Conservation (phyloP, 1,140 invertebrate genomes). For the Drosophila ambigua region DNA sequence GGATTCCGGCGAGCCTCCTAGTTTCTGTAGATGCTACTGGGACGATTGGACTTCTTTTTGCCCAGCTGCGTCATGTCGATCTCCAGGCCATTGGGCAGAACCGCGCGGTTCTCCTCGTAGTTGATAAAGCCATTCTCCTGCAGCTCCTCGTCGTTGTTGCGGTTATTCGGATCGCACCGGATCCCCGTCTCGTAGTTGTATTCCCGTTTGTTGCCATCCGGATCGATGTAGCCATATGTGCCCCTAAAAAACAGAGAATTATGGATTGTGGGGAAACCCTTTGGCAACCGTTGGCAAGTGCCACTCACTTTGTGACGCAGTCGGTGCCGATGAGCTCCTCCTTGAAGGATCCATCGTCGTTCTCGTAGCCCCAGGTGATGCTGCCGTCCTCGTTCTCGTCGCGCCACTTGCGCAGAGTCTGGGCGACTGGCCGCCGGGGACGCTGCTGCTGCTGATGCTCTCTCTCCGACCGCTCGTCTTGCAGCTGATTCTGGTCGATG, state of each 20-base stretch:
- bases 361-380: constrained; percentile 94
- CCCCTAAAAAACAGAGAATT: constrained; percentile 84
- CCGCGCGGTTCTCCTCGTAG: constrained; percentile 89
- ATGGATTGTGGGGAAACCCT: neutral
- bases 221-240: constrained; percentile 93
- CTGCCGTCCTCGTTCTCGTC: constrained; percentile 92
- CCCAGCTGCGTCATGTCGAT: constrained; percentile 89
- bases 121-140: constrained; percentile 89
- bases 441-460: constrained; percentile 59
- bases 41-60: constrained; percentile 88
- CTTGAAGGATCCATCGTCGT: constrained; percentile 89
- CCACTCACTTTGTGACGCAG: constrained; percentile 87
- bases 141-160: constrained; percentile 86
- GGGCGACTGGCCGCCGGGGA: constrained; percentile 86
- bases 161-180: constrained; percentile 87
- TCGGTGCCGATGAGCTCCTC: constrained; percentile 92
- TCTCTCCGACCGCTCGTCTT: constrained; percentile 54
- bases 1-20: constrained; percentile 22
- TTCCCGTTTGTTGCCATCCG: constrained; percentile 89
- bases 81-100: constrained; percentile 88
- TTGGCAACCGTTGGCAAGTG: too few relatives aligned
- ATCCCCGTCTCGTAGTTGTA: constrained; percentile 90
- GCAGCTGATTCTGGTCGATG: constrained; percentile 75
- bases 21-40: constrained; percentile 77
- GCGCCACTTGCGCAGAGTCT: constrained; percentile 90